Conservation (phyloP, 2,888 invertebrate species). For the Limnephilus rhombicus region DNA sequence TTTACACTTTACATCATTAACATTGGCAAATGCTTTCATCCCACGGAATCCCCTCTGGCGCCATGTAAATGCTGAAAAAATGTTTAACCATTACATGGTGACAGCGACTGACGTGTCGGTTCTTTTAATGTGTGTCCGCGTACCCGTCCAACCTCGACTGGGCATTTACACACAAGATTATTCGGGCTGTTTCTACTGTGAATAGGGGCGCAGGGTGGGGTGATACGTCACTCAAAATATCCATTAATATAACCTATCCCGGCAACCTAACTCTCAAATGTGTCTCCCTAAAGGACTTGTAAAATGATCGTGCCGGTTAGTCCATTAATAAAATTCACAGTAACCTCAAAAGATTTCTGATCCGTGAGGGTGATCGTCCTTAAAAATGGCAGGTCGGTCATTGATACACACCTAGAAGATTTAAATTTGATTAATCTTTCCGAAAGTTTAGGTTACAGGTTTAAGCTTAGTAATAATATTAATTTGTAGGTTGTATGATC, state of each 20-base stretch:
- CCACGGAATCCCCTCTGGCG: slow-evolving; percentile 10
- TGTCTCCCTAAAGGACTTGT: slow-evolving; percentile 50
- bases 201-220: slow-evolving; percentile 3
- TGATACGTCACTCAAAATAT: slow-evolving; percentile 56
- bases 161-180: slow-evolving; percentile 53
- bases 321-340: slow-evolving; percentile 49
- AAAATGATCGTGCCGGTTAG: slow-evolving; percentile 26
- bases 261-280: slow-evolving; percentile 47
- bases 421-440: background rate
- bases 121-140: slow-evolving; percentile 30
- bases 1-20: background rate
- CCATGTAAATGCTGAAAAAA: slow-evolving; percentile 45
- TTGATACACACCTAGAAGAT: background rate
- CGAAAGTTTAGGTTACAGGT: no score
- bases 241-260: slow-evolving; percentile 58
- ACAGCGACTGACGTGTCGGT: slow-evolving; percentile 41
- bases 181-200: slow-evolving; percentile 44
- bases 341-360: slow-evolving; percentile 26
- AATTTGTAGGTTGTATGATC: no score
- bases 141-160: slow-evolving; percentile 23
- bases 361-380: background rate
- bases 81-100: slow-evolving; percentile 37
- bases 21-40: background rate
- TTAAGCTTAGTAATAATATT: no score
- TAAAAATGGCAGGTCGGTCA: background rate